Base-by-base conservation (phyloP, 2,888 invertebrate genomes). In the Liodrosophila aerea region DNA sequence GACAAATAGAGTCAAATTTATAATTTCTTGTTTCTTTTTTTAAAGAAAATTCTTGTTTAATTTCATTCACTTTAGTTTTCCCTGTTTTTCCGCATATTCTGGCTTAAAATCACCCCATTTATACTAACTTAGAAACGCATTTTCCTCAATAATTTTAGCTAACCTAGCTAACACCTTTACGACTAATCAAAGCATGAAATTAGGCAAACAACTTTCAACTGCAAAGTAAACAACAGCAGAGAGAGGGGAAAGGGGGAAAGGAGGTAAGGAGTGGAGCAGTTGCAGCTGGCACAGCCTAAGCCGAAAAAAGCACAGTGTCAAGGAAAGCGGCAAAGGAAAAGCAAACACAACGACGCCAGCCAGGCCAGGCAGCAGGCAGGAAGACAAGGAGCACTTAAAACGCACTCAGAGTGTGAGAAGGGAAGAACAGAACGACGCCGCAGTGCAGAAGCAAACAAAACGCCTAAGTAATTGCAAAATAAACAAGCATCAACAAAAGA, bases 381-480 rank as follows among this genome's bases (percentile, higher is more conserved):
- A 68, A 18, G 51, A 60, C 67, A 51, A 58, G 56, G 37, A 76
- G 62, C 67, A 62, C 54, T 72, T 76, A 72, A 75, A 58, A 68
- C 49, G 49, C 62, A 47, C 47, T 47, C 34, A 22, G 7, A 31
- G 9, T 9, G n/a, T 1, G 22, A 18, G 34, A 15, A 11, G 16
- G 12, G 13, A 9, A 30, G 22, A 9, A 16, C 16, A 7, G n/a
- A 12, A 49, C 71, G 34, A 43, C 51, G 78, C 78, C 75, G 85
- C 85, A 86, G 76, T 86, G 86, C 83, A 82, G 85, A 82, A 73
- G 75, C 85, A 85, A 77, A 75, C 87, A 80, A 70, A 85, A 86
- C 84, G 86, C 87, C 87, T 87, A 85, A 85, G 87, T 87, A 87
- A 85, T 85, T 85, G 87, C 87, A 87, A 72, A 87, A 87, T 87